Base-by-base conservation (phyloP, 2,888 invertebrate species). In the Dasysyrphus tricinctus region DNA sequence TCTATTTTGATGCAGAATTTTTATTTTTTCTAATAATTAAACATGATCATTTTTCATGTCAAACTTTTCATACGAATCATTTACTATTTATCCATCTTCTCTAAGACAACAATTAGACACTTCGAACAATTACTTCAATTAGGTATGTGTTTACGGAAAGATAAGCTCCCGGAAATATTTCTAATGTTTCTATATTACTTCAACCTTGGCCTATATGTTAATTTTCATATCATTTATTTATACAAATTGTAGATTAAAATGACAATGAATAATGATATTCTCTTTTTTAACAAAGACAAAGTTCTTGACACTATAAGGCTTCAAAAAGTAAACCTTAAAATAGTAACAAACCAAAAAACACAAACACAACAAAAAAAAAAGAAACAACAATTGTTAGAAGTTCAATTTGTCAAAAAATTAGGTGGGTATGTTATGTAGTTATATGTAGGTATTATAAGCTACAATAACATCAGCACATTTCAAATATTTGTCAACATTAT, bases 361-460 rank as follows among this genome's bases (percentile, higher is more conserved):
- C 19, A 19, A 5, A 19, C 39, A 39, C 19, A 49, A 1, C 9
- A 24, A 49, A 16, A 34, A 37, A 51, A 34, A 69, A 51, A 39
- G 1, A 5, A 29, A 65, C 1, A 16, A 65, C 19, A 4, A 39
- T 69, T 69, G 39, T 39, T 69, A 47, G 39, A 69, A 69, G 24
- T 69, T 69, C 39, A 69, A 69, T 69, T 69, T 69, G 69, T 54
- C 69, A 69, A 69, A 54, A n/a, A 69, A n/a, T 7, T 34, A 47
- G 9, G 19, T 37, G 8, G 3, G 11, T 65, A 34, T 57, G 2
- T 1, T 24, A 24, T 24, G 9, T 63, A 44, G n/a, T 24, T 61
- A 8, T 42, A 42, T 5, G 39, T 24, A 24, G 24, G 24, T 24
- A 37, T 9, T 11, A 3, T 39, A 39, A 12, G 11, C 12, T 32